phyloP scores from a whole-genome alignment of 2,888 invertebrate species.

The Furcula furcula region DNA sequence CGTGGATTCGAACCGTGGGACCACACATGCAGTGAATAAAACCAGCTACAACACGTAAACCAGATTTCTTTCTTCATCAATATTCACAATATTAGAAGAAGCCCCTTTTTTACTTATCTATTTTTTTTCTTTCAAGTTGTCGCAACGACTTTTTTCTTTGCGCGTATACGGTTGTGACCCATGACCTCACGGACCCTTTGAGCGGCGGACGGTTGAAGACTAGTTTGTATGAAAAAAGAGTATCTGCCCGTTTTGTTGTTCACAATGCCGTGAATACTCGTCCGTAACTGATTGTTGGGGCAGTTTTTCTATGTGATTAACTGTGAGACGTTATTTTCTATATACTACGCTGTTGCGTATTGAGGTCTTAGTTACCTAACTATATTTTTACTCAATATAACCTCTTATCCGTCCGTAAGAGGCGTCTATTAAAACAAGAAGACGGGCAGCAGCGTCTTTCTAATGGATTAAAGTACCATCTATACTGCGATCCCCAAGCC shows the following conservation, averaged over 20 bases:
- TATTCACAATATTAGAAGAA: slow-evolving; percentile 80
- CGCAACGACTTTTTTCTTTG: slow-evolving; percentile 77
- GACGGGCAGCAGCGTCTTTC: too few species aligned
- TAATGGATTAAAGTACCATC: too few species aligned
- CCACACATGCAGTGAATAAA: slow-evolving; percentile 66
- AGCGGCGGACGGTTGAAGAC: slow-evolving; percentile 61
- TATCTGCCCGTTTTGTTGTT: slow-evolving; percentile 55
- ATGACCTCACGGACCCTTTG: slow-evolving; percentile 68
- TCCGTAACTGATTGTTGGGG: slow-evolving; percentile 55
- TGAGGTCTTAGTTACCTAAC: too few species aligned
- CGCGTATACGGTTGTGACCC: slow-evolving; percentile 74
- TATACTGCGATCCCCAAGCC: too few species aligned
- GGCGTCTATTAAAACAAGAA: too few species aligned
- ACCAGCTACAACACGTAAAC: slow-evolving; percentile 58
- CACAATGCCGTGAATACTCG: slow-evolving; percentile 51
- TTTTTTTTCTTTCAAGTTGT: slow-evolving; percentile 60
- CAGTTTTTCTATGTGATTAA: slow-evolving; percentile 33
- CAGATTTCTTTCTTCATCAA: slow-evolving; percentile 80
- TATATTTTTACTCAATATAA: too few species aligned
- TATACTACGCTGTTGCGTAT: too few species aligned
- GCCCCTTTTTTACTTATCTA: slow-evolving; percentile 70
- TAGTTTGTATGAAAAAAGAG: slow-evolving; percentile 74
- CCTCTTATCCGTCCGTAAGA: too few species aligned
- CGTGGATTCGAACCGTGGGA: slow-evolving; percentile 69
- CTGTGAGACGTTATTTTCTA: slow-evolving; percentile 14